Evolutionary conservation across 2,113 vertebrate species (phyloP).

Genomic region (Electrona antarctica): DNA sequence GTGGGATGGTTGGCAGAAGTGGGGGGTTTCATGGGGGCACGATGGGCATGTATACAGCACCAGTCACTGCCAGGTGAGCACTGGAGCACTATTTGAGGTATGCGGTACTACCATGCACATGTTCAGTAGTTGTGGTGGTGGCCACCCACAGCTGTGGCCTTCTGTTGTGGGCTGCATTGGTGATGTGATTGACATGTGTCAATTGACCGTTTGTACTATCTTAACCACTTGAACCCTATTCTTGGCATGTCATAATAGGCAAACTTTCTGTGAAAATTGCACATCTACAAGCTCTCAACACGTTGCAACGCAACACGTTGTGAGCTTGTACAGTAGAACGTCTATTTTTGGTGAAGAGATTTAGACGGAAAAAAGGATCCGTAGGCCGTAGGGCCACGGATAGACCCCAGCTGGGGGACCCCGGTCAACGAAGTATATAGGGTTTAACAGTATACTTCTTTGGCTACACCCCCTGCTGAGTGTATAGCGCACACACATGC

Average conservation of each 20-base stretch:
- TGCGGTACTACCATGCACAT: slow-evolving; percentile 46
- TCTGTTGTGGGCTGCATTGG: background rate
- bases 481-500: slow-evolving; percentile 21
- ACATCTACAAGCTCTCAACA: slow-evolving; percentile 14
- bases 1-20: slow-evolving; percentile 23
- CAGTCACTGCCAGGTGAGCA: slow-evolving; percentile 42
- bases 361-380: too few species aligned
- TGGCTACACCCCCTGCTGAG: slow-evolving; percentile 22
- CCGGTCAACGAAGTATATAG: too few species aligned
- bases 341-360: too few species aligned
- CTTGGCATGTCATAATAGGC: background rate
- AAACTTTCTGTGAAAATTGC: background rate
- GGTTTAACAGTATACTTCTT: slow-evolving; percentile 37
- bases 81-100: slow-evolving; percentile 20
- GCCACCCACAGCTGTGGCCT: background rate
- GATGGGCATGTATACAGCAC: background rate
- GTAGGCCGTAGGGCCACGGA: too few species aligned
- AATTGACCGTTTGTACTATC: too few species aligned
- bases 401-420: too few species aligned
- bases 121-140: slow-evolving; percentile 16
- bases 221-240: too few species aligned
- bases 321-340: too few species aligned
- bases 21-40: background rate
- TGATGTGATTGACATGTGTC: slow-evolving; percentile 38
- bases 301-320: slow-evolving; percentile 11